Conservation (phyloP, 2,113 vertebrate species). For the Podarcis raffonei region DNA sequence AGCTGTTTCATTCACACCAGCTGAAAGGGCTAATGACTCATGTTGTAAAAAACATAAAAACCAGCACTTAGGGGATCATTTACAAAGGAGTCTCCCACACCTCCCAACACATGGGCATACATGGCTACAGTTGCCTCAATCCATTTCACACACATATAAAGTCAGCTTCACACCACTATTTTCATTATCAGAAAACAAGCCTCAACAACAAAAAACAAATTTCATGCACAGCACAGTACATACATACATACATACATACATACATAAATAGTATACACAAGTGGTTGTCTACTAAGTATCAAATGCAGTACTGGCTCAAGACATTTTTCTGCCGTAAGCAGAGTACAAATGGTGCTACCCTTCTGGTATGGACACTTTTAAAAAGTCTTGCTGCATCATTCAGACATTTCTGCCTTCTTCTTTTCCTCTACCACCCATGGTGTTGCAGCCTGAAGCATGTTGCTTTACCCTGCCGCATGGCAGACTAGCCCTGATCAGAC, state of each 20-base stretch:
- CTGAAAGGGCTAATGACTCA: background rate
- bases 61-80: background rate
- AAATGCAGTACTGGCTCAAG: background rate
- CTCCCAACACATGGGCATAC: background rate
- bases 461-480: background rate
- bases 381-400: background rate
- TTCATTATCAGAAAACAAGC: background rate
- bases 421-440: background rate
- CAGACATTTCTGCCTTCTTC: background rate
- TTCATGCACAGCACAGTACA: background rate
- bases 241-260: too few relatives aligned
- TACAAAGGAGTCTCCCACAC: background rate
- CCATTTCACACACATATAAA: background rate
- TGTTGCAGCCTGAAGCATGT: background rate
- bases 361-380: background rate
- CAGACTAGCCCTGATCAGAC: background rate
- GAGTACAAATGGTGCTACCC: background rate
- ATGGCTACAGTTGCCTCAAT: conserved; percentile 16
- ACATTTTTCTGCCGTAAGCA: background rate
- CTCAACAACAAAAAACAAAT: background rate
- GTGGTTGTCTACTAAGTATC: background rate
- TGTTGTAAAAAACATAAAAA: background rate
- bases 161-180: background rate
- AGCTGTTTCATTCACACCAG: background rate
- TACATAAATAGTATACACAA: background rate